phyloP scores from a whole-genome alignment of 2,797 vertebrate species.

The Argyrosomus regius region DNA sequence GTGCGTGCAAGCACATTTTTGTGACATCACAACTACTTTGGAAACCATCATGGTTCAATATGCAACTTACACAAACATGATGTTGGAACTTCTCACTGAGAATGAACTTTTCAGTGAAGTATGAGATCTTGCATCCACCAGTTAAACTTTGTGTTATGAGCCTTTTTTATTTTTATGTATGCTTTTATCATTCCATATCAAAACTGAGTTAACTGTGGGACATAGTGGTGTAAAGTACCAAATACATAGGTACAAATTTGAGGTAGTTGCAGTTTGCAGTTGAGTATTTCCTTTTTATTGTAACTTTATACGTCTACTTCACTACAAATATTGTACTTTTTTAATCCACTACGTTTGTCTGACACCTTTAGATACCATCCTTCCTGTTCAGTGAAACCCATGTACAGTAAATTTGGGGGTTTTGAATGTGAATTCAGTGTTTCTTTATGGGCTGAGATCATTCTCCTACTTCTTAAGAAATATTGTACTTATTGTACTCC shows the following conservation, averaged over 20 bases:
- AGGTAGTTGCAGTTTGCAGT: background rate
- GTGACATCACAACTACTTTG: slow-evolving; percentile 7
- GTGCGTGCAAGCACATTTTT: background rate
- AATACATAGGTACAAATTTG: background rate
- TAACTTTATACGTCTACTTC: background rate
- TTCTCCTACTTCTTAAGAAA: too few species aligned
- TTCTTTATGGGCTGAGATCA: too few species aligned
- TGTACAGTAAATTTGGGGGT: too few species aligned
- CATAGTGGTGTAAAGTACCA: background rate
- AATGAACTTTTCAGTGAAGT: background rate
- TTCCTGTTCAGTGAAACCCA: background rate
- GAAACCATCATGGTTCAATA: slow-evolving; percentile 1
- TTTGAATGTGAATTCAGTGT: too few species aligned
- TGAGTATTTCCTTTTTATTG: background rate
- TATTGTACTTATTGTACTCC: too few species aligned
- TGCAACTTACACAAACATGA: slow-evolving; percentile 9
- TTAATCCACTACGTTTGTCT: too few species aligned
- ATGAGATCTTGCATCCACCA: background rate
- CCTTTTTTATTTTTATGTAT: background rate
- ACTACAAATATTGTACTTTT: too few species aligned
- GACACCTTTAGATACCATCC: too few species aligned
- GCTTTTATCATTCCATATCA: background rate
- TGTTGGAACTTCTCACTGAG: slow-evolving; percentile 2
- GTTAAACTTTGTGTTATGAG: background rate
- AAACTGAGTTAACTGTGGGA: background rate